Base-by-base conservation (phyloP, 2,113 vertebrate genomes). In the Recurvirostra avosetta region DNA sequence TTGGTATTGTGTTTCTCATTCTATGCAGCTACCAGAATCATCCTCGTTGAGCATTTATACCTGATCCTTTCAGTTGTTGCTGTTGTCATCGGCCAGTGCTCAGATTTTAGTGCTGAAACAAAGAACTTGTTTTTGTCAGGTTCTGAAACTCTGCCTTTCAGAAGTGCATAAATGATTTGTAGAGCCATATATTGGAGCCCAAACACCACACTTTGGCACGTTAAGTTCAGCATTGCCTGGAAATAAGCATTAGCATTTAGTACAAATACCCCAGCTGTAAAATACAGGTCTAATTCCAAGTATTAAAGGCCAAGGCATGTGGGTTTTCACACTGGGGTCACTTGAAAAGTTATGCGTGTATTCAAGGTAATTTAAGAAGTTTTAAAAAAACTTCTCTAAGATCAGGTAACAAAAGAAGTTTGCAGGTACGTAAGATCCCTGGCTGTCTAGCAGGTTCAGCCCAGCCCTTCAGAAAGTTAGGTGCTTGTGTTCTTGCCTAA, bases 1-100 rank as follows among this genome's bases (percentile, higher is more conserved):
- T 67, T 10, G 17, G 7, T 40, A 2, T 0, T 38, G 5, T 18
- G 5, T 41, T 89, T 47, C 58, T 90, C 0, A 0, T 30, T 43
- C 36, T 45, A 0, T 38, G 52, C 79, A 78, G 52, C 38, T 74
- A 30, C 67, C 75, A 56, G 40, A 34, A 63, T 20, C 18, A 5
- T 13, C 21, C 34, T 74, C 7, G 0, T 2, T 36, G 23, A 50
- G 36, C 36, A n/a, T 30, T 58, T 11, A 20, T 2, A 30, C 40
- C 43, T 6, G 8, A 84, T 20, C 65, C 52, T 70, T 83, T 29
- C 41, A 45, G 27, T 27, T 21, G 47, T 41, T 43, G 30, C 72
- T 41, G 27, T 21, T 76, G 40, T 38, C 81, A 40, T 3, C 0
- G 1, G 30, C 26, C 59, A 65, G 3, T 1, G 6, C 45, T 73